phyloP scores from a whole-genome alignment of 2,797 vertebrate genomes.

The Hafferia zeledoni region DNA sequence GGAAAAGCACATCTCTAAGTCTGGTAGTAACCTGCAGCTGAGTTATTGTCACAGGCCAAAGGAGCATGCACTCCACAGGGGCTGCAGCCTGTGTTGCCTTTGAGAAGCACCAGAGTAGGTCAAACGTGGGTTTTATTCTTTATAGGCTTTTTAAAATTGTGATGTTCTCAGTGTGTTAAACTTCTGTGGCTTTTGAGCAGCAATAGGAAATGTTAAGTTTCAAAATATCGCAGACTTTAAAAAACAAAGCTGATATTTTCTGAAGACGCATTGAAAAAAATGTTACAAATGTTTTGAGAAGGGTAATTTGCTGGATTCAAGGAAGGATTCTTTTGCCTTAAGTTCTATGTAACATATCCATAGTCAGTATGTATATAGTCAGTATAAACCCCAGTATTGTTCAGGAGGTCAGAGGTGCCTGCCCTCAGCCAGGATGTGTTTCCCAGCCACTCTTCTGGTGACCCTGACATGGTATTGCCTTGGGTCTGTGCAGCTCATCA shows the following conservation, averaged over 20 bases:
- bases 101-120: background rate
- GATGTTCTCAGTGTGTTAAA: background rate
- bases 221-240: background rate
- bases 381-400: background rate
- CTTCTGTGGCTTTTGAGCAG: background rate
- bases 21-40: background rate
- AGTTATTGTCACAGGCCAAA: background rate
- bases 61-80: rapidly evolving
- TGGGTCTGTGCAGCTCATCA: background rate
- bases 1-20: background rate
- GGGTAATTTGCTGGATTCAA: background rate
- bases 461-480: rapidly evolving
- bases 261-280: background rate
- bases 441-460: background rate
- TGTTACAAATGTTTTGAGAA: background rate
- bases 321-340: background rate
- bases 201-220: background rate
- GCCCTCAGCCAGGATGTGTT: background rate
- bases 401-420: background rate
- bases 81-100: background rate
- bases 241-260: background rate
- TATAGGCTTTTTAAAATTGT: background rate
- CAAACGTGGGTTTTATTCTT: background rate
- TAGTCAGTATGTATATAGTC: background rate
- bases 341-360: background rate